Conservation (phyloP, 2,797 vertebrate genomes). For the Propithecus perrieri region DNA sequence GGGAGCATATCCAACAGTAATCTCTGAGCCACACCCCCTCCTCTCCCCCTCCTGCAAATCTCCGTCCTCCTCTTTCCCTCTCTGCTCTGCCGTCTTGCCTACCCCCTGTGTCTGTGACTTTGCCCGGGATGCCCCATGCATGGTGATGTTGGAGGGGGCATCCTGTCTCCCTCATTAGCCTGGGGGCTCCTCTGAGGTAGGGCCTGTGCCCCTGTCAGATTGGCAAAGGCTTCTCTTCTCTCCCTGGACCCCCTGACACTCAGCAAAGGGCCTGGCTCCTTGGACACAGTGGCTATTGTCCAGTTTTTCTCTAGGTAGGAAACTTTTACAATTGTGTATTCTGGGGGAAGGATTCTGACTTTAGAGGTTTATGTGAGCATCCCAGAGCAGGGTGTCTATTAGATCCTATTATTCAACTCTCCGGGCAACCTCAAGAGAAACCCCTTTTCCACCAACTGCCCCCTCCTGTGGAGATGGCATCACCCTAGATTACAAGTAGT, state of each 20-base stretch:
- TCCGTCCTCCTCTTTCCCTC: not conserved
- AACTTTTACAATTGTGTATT: not conserved
- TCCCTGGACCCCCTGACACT: not conserved
- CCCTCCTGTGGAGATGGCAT: not conserved
- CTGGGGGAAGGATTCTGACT: not conserved
- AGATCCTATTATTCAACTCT: not conserved
- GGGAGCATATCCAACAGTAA: not conserved
- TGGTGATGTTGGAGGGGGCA: not conserved
- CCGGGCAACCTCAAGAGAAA: not conserved
- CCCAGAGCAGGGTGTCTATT: not conserved
- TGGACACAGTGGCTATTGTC: not conserved
- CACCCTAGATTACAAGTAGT: not conserved
- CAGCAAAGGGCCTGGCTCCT: not conserved
- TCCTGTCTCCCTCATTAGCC: not conserved
- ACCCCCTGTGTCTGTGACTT: not conserved
- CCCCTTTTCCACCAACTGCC: not conserved
- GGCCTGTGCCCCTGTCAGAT: not conserved
- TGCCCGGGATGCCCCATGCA: not conserved
- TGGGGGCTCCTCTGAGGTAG: not conserved
- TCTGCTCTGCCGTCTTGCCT: not conserved
- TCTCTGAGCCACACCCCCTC: not conserved
- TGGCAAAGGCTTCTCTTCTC: not conserved
- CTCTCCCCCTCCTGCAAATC: no score
- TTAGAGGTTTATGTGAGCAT: not conserved
- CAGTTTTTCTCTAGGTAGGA: not conserved